phyloP scores from a whole-genome alignment of 2,888 invertebrate genomes.

The Heliconius aoede region DNA sequence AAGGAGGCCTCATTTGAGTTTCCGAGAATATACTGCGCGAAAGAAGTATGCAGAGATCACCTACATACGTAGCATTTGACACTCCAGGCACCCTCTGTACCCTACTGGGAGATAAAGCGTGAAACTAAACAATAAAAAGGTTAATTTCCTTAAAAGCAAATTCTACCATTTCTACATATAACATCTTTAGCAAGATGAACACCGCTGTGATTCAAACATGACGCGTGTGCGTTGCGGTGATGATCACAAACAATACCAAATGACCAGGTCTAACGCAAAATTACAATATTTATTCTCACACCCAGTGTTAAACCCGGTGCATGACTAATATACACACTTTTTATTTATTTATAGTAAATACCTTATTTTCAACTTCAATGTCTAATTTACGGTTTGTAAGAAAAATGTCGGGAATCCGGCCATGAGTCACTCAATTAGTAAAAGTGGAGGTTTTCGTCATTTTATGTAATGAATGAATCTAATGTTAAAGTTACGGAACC shows the following conservation, averaged over 20 bases:
- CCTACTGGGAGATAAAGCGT: too few relatives aligned
- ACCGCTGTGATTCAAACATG: slow-evolving; percentile 34
- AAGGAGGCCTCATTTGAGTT: too few relatives aligned
- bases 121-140: too few relatives aligned
- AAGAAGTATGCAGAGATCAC: too few relatives aligned
- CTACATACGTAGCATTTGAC: too few relatives aligned
- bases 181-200: slow-evolving; percentile 10
- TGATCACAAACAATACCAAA: slow-evolving; percentile 38
- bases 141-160: too few relatives aligned
- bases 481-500: not conserved
- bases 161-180: not conserved
- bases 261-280: slow-evolving; percentile 11
- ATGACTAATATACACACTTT: not conserved
- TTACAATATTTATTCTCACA: slow-evolving; percentile 4
- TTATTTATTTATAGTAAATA: slow-evolving; percentile 1
- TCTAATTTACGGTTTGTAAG: not conserved
- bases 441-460: not conserved
- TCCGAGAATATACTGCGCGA: too few relatives aligned
- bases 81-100: too few relatives aligned
- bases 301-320: not conserved
- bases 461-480: too few relatives aligned
- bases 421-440: not conserved
- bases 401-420: not conserved
- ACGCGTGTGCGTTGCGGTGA: slow-evolving; percentile 30
- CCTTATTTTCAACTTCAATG: not conserved